Evolutionary conservation across 2,888 invertebrate species (phyloP).

Genomic region (Cepaea hortensis): DNA sequence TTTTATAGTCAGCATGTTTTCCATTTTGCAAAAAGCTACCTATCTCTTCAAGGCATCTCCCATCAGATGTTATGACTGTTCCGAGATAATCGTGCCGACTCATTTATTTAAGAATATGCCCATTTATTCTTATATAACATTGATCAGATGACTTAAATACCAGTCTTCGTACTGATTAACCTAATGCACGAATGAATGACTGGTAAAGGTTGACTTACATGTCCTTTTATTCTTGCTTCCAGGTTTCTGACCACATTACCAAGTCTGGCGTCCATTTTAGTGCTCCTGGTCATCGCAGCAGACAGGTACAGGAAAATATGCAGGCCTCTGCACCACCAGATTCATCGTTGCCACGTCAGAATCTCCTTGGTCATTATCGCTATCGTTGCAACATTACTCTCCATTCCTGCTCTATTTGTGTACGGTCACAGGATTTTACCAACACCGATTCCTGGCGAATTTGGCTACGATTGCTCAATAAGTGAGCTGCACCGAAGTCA

Average conservation of each 20-base stretch:
- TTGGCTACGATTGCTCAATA: constrained; percentile 53
- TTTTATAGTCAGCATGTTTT: no score
- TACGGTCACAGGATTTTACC: constrained; percentile 49
- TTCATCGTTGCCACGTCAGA: constrained; percentile 56
- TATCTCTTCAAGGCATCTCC: no score
- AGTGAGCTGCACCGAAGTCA: constrained; percentile 42
- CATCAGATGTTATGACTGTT: no score
- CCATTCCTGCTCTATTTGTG: constrained; percentile 48
- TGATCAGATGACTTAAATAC: no score
- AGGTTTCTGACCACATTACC: constrained; percentile 39
- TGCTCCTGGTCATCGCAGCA: constrained; percentile 36
- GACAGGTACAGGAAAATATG: constrained; percentile 63
- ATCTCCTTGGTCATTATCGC: constrained; percentile 42
- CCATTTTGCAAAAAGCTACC: no score
- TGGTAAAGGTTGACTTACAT: no score
- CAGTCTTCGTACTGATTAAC: no score
- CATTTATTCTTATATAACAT: no score
- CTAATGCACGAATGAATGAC: no score
- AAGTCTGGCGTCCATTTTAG: constrained; percentile 29
- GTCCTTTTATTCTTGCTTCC: not conserved
- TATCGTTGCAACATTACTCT: constrained; percentile 24
- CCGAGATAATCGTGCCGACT: no score
- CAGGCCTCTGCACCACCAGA: constrained; percentile 59
- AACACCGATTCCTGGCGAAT: constrained; percentile 34
- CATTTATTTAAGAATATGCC: no score